phyloP scores from a whole-genome alignment of 2,797 vertebrate genomes.

The Sebastes kiyomatsui region DNA sequence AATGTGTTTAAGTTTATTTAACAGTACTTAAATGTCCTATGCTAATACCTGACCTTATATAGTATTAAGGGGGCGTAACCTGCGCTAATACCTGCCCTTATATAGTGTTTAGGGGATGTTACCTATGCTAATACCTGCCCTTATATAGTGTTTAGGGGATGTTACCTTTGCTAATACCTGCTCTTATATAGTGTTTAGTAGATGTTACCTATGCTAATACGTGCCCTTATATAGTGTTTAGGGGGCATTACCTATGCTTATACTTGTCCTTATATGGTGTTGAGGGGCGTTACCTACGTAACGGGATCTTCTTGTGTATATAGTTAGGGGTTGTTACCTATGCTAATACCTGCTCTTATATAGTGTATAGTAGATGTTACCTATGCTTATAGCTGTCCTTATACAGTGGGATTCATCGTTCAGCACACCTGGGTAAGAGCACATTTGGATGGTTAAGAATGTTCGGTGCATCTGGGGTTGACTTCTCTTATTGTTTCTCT shows the following conservation, averaged over 20 bases:
- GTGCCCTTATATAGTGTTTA: no score
- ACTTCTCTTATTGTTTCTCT: neutral
- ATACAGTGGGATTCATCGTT: neutral
- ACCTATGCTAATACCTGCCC: neutral
- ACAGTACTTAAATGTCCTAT: no score
- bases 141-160: rapidly evolving
- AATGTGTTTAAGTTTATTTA: no score
- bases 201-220: no score
- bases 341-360: neutral
- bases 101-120: no score
- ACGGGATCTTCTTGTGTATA: no score
- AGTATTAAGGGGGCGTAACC: neutral
- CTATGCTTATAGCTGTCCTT: neutral
- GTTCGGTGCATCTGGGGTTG: neutral
- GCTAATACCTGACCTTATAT: neutral
- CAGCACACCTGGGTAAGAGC: neutral
- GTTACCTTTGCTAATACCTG: neutral
- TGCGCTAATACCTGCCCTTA: neutral
- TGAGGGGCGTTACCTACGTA: no score
- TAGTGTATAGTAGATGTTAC: neutral
- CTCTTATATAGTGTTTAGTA: no score
- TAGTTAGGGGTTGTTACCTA: no score
- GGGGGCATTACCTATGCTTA: no score
- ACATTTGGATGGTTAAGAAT: neutral
- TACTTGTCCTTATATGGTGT: no score